Evolutionary conservation across 1,140 invertebrate species (phyloP).

Genomic region (Theocolax elegans): DNA sequence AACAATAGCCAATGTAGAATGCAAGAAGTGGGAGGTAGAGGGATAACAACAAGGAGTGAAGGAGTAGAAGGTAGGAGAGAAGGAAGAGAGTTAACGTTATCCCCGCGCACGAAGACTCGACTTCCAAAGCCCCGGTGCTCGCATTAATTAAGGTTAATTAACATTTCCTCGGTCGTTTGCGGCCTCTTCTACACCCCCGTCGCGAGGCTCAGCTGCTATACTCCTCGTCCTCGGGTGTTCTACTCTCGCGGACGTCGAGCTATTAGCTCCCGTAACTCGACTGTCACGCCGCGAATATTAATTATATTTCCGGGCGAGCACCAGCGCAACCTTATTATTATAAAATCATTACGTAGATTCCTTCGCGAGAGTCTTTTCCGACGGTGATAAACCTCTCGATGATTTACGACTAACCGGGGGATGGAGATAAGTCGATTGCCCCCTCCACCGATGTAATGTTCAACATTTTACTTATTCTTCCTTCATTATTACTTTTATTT

Average conservation of each 20-base stretch:
- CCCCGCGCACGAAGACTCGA: background rate
- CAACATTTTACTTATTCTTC: too few species aligned
- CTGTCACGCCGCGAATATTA: conserved; percentile 11
- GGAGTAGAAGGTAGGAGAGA: background rate
- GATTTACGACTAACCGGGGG: background rate
- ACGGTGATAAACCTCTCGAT: background rate
- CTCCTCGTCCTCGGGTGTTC: background rate
- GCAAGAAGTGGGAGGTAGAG: too few species aligned
- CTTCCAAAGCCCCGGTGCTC: background rate
- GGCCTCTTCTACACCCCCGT: too few species aligned
- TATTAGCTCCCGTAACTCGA: background rate
- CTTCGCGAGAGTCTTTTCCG: background rate
- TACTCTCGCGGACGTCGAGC: background rate
- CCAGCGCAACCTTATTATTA: background rate
- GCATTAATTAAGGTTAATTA: conserved; percentile 31
- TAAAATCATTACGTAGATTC: background rate
- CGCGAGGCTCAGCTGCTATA: too few species aligned
- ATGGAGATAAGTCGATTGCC: too few species aligned
- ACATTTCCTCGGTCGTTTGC: conserved; percentile 1
- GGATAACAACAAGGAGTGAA: background rate
- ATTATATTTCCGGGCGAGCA: conserved; percentile 14
- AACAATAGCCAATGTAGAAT: background rate
- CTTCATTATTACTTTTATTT: too few species aligned
- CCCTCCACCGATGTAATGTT: too few species aligned
- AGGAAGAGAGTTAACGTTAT: background rate